These are phyloP conservation scores for Hylomyscus alleni DNA, from an alignment of 2,797 vertebrate genomes.

Conservation along the genomic window DNA sequence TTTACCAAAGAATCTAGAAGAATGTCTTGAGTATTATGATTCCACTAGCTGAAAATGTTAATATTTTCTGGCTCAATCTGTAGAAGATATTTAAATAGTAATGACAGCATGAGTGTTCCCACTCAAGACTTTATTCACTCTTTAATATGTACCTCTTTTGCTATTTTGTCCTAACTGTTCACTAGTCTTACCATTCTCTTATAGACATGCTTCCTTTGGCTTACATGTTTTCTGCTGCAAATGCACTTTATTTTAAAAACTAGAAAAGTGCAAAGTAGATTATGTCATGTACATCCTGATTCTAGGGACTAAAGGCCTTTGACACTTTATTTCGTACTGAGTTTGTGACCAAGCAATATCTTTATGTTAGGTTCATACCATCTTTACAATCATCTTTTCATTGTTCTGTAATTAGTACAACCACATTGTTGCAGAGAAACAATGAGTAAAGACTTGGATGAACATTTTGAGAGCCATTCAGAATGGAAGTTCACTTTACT, in stretches of 20 bases:
- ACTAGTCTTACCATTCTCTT: background rate
- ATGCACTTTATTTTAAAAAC: background rate
- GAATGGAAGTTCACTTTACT: conserved; percentile 3
- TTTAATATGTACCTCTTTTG: background rate
- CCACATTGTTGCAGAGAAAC: background rate
- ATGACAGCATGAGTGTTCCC: background rate
- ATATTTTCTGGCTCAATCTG: background rate
- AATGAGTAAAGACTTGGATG: background rate
- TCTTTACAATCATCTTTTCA: background rate
- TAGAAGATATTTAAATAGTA: background rate
- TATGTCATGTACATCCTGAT: background rate
- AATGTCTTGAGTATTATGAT: background rate
- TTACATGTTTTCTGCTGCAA: background rate
- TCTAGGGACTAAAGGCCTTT: background rate
- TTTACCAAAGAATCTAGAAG: background rate
- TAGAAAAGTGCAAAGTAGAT: background rate
- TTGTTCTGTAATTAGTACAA: background rate
- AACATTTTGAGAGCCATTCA: background rate
- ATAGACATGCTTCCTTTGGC: background rate
- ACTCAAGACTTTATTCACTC: background rate
- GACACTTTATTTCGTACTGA: conserved; percentile 19
- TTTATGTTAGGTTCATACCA: background rate
- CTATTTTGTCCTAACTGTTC: background rate
- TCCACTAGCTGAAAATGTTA: background rate
- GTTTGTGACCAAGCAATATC: conserved; percentile 13